Conservation (phyloP, 2,113 vertebrate species). For the Pelobates fuscus region DNA sequence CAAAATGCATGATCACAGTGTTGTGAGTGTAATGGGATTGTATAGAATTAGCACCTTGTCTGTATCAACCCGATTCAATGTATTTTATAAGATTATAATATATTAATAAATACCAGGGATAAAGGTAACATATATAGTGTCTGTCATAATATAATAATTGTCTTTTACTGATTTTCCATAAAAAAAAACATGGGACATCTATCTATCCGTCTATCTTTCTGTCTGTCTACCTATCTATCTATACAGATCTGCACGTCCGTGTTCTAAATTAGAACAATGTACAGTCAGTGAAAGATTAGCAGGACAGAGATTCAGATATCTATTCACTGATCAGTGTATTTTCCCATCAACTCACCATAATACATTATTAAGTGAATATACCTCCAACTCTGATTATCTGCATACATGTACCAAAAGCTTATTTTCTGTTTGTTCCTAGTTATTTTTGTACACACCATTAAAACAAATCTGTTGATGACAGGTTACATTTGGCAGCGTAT, state of each 20-base stretch:
- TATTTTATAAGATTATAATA: slow-evolving; percentile 49
- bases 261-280: not conserved
- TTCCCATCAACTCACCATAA: too few species aligned
- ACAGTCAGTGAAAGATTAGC: not conserved
- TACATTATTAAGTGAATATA: too few species aligned
- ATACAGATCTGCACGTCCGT: not conserved
- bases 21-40: slow-evolving; percentile 39
- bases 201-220: not conserved
- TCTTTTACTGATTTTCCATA: not conserved
- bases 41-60: slow-evolving; percentile 18
- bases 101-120: slow-evolving; percentile 38
- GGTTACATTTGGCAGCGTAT: too few species aligned
- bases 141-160: not conserved
- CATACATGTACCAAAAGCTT: too few species aligned
- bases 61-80: slow-evolving; percentile 17
- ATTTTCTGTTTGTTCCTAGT: too few species aligned
- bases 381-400: too few species aligned
- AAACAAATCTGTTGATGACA: too few species aligned
- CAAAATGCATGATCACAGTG: slow-evolving; percentile 36
- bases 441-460: too few species aligned
- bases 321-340: too few species aligned
- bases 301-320: too few species aligned
- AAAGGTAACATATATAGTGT: slow-evolving; percentile 4
- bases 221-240: not conserved
- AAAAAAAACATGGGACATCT: not conserved